Conservation (phyloP, 1,140 invertebrate genomes). For the Lanistes nyassanus region DNA sequence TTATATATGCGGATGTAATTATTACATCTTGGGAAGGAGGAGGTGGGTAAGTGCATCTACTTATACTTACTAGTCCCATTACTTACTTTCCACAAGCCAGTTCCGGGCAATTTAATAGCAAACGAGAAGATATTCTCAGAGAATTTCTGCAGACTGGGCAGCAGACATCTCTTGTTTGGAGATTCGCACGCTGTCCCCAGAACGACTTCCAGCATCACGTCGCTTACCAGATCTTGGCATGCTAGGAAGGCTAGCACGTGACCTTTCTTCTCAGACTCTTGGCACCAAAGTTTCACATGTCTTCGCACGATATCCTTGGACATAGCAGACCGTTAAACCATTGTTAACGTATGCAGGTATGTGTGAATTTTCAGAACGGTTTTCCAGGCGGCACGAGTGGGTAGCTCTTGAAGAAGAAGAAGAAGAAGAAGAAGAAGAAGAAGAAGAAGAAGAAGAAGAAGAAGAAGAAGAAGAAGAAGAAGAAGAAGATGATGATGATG, state of each 20-base stretch:
- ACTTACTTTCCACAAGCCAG: conserved; percentile 43
- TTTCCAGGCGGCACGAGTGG: too few relatives aligned
- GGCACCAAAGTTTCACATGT: conserved; percentile 26
- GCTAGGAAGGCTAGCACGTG: conserved; percentile 17
- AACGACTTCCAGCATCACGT: conserved; percentile 22
- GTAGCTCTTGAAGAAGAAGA: too few relatives aligned
- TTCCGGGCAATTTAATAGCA: conserved; percentile 38
- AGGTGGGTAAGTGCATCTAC: background rate
- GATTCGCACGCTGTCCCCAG: conserved; percentile 13
- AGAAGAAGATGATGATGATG: too few relatives aligned
- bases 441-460: too few relatives aligned
- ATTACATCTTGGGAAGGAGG: background rate
- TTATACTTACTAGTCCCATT: too few relatives aligned
- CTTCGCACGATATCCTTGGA: background rate
- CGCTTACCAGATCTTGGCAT: conserved; percentile 24
- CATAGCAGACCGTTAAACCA: too few relatives aligned
- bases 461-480: too few relatives aligned
- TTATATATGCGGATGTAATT: background rate
- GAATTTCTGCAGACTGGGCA: conserved; percentile 26
- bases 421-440: too few relatives aligned
- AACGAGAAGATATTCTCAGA: conserved; percentile 39
- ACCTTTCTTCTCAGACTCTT: background rate
- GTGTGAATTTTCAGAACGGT: too few relatives aligned
- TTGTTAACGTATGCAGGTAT: too few relatives aligned
- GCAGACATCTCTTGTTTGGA: conserved; percentile 13